Evolutionary conservation across 1,140 invertebrate genomes (phyloP).

Genomic region (Cyclargus thomasi): DNA sequence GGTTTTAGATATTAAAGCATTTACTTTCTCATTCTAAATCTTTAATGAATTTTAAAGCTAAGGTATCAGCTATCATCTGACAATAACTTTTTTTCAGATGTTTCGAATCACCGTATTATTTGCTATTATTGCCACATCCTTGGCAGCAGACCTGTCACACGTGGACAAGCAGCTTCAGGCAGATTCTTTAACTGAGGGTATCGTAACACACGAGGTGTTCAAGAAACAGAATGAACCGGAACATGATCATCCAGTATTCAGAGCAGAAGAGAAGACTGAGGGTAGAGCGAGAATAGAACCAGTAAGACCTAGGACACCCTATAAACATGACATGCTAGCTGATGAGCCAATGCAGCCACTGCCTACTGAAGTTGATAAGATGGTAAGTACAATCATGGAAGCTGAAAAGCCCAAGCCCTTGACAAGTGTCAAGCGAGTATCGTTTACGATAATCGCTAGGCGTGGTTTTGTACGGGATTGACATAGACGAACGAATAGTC

Average conservation of each 20-base stretch:
- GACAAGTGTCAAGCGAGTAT: neutral
- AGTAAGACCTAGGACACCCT: constrained; percentile 37
- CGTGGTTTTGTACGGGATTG: no score
- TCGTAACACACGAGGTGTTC: constrained; percentile 37
- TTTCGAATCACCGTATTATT: constrained; percentile 30
- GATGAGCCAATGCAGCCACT: constrained; percentile 39
- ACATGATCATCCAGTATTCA: constrained; percentile 49
- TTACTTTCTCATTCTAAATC: no score
- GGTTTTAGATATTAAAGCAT: no score
- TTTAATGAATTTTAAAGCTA: neutral
- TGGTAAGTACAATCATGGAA: constrained; percentile 54
- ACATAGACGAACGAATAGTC: no score
- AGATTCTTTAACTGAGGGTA: constrained; percentile 30
- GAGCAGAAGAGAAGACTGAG: constrained; percentile 38
- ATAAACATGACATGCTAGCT: constrained; percentile 58
- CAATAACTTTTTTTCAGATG: constrained; percentile 49
- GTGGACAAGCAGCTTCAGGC: constrained; percentile 42
- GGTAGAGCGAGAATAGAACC: constrained; percentile 48
- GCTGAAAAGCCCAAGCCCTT: no score
- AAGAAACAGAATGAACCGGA: constrained; percentile 40
- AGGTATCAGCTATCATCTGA: neutral
- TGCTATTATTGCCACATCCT: constrained; percentile 28
- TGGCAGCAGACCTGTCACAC: constrained; percentile 49
- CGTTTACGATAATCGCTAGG: no score
- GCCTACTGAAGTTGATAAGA: constrained; percentile 44